Percentiles rank a stretch among this genome's conserved stretches.
Evolutionary conservation across 2,113 vertebrate species (phyloP).

Genomic region (Bubo blakistoni): DNA sequence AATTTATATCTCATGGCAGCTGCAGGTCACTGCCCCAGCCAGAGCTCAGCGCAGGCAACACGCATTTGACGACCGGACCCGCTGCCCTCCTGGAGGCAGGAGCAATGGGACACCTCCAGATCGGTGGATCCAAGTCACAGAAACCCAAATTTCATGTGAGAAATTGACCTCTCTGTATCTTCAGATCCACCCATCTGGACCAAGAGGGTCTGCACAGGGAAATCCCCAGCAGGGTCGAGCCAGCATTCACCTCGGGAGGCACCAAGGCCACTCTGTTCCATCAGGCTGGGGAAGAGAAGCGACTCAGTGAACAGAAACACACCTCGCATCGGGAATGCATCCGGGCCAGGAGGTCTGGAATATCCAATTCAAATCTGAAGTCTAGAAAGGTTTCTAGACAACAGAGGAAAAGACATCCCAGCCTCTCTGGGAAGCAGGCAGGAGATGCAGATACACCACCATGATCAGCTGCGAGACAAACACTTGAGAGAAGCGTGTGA

Average conservation of each 20-base stretch:
- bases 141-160: neutral
- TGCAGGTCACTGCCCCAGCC: neutral
- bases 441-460: neutral
- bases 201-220: neutral
- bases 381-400: neutral
- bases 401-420: neutral
- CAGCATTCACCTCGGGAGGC: neutral
- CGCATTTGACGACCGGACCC: rapidly evolving
- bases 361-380: neutral
- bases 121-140: neutral
- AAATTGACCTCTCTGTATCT: slow-evolving; percentile 30
- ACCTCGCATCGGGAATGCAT: neutral
- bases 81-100: neutral
- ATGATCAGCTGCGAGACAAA: neutral
- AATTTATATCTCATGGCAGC: neutral
- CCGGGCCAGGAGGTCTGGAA: neutral
- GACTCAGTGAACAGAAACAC: neutral
- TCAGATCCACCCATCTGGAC: slow-evolving; percentile 28
- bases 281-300: neutral
- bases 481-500: neutral
- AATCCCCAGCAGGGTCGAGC: neutral
- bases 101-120: neutral
- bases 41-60: neutral
- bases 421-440: neutral
- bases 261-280: neutral